Conservation (phyloP, 2,113 vertebrate species). For the Macaca fascicularis region DNA sequence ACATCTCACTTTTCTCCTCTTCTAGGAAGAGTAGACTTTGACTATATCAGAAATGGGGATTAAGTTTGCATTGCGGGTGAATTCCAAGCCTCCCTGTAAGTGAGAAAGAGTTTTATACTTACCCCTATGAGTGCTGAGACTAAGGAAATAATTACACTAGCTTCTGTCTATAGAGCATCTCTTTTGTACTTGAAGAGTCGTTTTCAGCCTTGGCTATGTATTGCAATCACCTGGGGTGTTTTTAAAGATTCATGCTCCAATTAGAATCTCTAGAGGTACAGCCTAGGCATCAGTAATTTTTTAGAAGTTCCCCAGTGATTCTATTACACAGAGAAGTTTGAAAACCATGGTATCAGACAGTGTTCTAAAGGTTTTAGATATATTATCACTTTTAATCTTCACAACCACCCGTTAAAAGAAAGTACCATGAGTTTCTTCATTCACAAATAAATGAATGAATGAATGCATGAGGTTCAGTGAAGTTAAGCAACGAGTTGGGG, state of each 20-base stretch:
- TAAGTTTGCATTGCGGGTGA: not conserved
- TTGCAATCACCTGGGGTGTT: not conserved
- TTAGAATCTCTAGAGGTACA: not conserved
- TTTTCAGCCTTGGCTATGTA: not conserved
- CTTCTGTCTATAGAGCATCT: not conserved
- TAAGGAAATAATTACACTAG: not conserved
- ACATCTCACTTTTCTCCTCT: not conserved
- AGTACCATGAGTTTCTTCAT: not conserved
- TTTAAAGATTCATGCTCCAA: not conserved
- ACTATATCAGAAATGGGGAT: not conserved
- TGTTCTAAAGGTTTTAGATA: not conserved
- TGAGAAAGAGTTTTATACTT: not conserved
- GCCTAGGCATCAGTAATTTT: not conserved
- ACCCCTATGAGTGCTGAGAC: not conserved
- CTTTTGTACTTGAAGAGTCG: not conserved
- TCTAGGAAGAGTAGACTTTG: not conserved
- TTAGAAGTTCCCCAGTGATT: not conserved
- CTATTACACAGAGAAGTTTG: not conserved
- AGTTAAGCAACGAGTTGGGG: not conserved
- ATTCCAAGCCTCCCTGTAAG: not conserved
- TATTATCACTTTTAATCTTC: not conserved
- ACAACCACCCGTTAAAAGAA: not conserved
- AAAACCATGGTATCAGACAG: not conserved
- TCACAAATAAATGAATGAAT: not conserved
- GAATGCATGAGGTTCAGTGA: not conserved